phyloP scores from a whole-genome alignment of 2,888 invertebrate genomes.

The Callinectes sapidus region DNA sequence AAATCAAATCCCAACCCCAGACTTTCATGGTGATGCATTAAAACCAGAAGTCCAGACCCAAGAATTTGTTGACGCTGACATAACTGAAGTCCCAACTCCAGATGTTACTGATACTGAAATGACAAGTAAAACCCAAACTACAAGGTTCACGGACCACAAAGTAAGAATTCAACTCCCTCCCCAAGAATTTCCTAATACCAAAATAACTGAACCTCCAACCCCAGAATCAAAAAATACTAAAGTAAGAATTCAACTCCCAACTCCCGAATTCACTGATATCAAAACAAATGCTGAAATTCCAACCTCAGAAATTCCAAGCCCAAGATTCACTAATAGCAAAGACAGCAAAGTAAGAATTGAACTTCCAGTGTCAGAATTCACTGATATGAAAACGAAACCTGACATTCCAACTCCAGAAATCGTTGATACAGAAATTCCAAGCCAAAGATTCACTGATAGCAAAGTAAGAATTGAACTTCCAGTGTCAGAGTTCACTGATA shows the following conservation, averaged over 20 bases:
- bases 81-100: not conserved
- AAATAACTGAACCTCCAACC: no score
- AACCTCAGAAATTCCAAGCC: not conserved
- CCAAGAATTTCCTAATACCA: no score
- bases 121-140: not conserved
- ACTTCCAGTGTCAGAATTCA: no score
- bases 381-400: no score
- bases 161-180: no score
- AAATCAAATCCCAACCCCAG: not conserved
- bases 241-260: not conserved
- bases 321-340: no score
- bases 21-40: not conserved
- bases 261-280: not conserved
- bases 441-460: no score
- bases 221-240: not conserved
- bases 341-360: no score
- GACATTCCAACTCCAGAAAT: no score
- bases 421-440: not conserved
- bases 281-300: not conserved
- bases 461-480: no score
- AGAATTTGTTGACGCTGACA: not conserved
- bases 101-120: not conserved
- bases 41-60: not conserved
- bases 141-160: not conserved
- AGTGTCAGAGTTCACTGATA: no score